Evolutionary conservation across 1,140 invertebrate species (phyloP).

Genomic region (Euwallacea similis): DNA sequence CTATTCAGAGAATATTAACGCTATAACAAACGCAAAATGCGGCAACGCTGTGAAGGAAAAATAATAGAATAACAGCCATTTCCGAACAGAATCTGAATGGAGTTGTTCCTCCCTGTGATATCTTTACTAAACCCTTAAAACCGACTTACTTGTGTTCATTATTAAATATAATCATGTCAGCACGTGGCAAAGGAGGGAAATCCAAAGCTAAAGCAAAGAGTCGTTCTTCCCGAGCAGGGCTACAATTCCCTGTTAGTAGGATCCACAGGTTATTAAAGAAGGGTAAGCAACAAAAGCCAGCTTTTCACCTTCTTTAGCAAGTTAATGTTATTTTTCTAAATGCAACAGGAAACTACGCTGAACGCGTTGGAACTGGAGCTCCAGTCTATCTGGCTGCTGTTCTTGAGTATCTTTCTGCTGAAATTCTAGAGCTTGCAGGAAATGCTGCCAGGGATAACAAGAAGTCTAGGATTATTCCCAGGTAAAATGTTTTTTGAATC

Average conservation of each 20-base stretch:
- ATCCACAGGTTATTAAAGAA: constrained; percentile 71
- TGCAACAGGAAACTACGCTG: constrained; percentile 63
- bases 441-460: constrained; percentile 73
- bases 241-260: constrained; percentile 73
- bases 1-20: no score
- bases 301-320: constrained; percentile 3
- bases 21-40: no score
- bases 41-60: no score
- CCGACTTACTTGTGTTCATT: no score
- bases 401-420: constrained; percentile 65
- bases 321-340: no score
- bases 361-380: constrained; percentile 69
- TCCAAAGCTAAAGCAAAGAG: constrained; percentile 54
- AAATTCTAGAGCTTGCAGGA: constrained; percentile 73
- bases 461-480: constrained; percentile 72
- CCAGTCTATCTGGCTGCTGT: constrained; percentile 72
- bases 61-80: no score
- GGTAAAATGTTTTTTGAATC: constrained; percentile 44
- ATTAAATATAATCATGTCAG: constrained; percentile 54
- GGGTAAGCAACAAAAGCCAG: background rate
- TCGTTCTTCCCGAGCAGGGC: constrained; percentile 58
- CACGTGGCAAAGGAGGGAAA: constrained; percentile 66
- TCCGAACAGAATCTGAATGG: no score
- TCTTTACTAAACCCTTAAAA: no score
- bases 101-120: no score